Evolutionary conservation across 2,113 vertebrate genomes (phyloP).

Genomic region (Spea multiplicata): DNA sequence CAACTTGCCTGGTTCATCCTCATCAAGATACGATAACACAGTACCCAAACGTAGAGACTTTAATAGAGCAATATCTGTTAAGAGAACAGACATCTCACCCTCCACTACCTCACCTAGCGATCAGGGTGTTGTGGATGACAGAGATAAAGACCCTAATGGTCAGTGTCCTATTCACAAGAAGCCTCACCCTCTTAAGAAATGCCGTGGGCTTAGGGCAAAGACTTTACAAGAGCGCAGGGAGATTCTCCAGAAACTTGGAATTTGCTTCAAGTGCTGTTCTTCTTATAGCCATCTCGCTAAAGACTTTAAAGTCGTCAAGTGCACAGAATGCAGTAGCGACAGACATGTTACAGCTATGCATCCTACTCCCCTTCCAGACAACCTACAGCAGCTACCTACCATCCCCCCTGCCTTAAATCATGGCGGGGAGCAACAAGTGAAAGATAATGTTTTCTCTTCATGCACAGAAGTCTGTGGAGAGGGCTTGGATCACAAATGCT

Average conservation of each 20-base stretch:
- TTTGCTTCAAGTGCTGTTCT: background rate
- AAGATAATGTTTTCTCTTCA: slow-evolving; percentile 1
- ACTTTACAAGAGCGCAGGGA: background rate
- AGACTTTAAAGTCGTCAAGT: background rate
- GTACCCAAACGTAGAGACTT: background rate
- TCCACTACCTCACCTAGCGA: background rate
- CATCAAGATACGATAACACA: slow-evolving; percentile 2
- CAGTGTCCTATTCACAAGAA: background rate
- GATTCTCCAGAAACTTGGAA: slow-evolving; percentile 3
- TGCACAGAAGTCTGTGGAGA: background rate
- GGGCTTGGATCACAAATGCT: background rate
- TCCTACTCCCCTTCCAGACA: background rate
- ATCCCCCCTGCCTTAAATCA: background rate
- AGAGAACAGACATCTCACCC: too few species aligned
- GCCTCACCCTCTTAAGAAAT: background rate
- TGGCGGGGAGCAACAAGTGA: background rate
- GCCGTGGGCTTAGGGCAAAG: background rate
- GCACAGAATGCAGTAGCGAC: slow-evolving; percentile 2
- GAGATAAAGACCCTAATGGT: background rate
- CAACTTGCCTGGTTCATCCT: background rate
- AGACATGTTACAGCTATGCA: background rate
- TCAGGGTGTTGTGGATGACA: too few species aligned
- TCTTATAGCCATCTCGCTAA: background rate
- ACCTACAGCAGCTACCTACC: background rate
- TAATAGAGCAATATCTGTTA: too few species aligned